Evolutionary conservation across 2,888 invertebrate species (phyloP).

Genomic region (Drosophila aldrichi): DNA sequence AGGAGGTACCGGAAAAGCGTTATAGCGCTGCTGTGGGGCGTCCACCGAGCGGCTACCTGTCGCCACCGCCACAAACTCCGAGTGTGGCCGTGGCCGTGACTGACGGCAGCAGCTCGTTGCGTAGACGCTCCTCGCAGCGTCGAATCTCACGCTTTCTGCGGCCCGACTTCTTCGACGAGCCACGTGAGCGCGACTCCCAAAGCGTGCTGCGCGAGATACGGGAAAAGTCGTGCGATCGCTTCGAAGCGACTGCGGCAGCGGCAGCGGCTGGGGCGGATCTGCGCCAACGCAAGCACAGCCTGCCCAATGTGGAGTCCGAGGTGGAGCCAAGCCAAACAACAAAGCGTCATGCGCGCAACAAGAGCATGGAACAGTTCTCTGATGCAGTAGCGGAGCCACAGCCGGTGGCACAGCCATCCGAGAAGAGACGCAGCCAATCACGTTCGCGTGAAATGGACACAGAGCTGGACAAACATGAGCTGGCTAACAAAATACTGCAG

Average conservation of each 20-base stretch:
- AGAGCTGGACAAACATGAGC: conserved; percentile 76
- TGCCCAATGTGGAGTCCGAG: conserved; percentile 62
- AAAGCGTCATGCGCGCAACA: conserved; percentile 80
- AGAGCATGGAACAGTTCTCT: conserved; percentile 82
- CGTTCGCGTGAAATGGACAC: conserved; percentile 66
- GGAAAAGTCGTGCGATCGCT: conserved; percentile 87
- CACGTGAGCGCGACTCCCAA: conserved; percentile 89
- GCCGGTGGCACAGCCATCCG: conserved; percentile 17
- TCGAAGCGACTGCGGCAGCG: conserved; percentile 25
- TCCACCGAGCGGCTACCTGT: conserved; percentile 82
- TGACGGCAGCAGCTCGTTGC: conserved; percentile 72
- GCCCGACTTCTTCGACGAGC: conserved; percentile 90
- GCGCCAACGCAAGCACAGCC: conserved; percentile 59
- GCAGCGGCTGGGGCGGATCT: conserved; percentile 51
- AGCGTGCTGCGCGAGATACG: conserved; percentile 89
- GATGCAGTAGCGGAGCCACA: conserved; percentile 30
- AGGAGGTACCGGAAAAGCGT: conserved; percentile 73
- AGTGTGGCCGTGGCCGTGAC: conserved; percentile 42
- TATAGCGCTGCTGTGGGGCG: conserved; percentile 74
- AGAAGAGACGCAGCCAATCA: conserved; percentile 72
- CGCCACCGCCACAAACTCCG: conserved; percentile 59
- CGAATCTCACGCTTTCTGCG: conserved; percentile 91
- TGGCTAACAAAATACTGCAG: conserved; percentile 84
- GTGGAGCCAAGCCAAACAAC: conserved; percentile 23
- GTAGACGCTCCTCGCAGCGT: conserved; percentile 86